Evolutionary conservation across 2,888 invertebrate genomes (phyloP), one percentile per base, ranked within the genome.

Genomic region (Hypena proboscidalis): DNA sequence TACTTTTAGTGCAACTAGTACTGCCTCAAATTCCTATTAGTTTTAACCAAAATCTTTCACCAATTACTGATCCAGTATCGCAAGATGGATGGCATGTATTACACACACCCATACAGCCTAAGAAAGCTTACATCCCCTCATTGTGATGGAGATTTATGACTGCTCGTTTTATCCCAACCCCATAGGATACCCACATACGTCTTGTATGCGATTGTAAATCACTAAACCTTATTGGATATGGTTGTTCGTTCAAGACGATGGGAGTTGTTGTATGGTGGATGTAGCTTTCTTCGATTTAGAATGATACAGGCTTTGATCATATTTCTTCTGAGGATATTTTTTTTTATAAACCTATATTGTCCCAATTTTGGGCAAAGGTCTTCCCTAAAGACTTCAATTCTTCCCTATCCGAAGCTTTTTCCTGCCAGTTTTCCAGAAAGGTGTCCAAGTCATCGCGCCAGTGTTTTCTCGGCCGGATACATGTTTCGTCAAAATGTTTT

Each of bases 41-140:
- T 8, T 26, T 32, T 20, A 30, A 7, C 14, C 30, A 4, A 13
- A 33, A 42, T 37, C 27, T 44, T 44, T 29, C 20, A 54, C 58
- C 74, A 75, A 76, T 77, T 75, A 75, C 74, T 47, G 44, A 68
- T 62, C 46, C 66, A 70, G 59, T 71, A 73, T 77, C 75, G 59
- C 33, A 76, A 79, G 79, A 80, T 73, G 60, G 73, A 80, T 80
- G 49, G 63, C 67, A 46, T 41, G 67, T 68, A 74, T 77, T 70
- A 75, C 69, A 59, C 33, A 9, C 27, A 38, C 44, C 46, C 46
- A 55, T 44, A 39, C 46, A 58, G 63, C 63, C 52, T 52, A 62
- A 41, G 52, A 61, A 19, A 35, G 33, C 27, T 23, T 40, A 33
- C 38, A 42, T 40, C 30, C 33, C 13, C 14, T 44, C 34, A 39